Evolutionary conservation across 2,113 vertebrate species (phyloP).

Genomic region (Anolis carolinensis): DNA sequence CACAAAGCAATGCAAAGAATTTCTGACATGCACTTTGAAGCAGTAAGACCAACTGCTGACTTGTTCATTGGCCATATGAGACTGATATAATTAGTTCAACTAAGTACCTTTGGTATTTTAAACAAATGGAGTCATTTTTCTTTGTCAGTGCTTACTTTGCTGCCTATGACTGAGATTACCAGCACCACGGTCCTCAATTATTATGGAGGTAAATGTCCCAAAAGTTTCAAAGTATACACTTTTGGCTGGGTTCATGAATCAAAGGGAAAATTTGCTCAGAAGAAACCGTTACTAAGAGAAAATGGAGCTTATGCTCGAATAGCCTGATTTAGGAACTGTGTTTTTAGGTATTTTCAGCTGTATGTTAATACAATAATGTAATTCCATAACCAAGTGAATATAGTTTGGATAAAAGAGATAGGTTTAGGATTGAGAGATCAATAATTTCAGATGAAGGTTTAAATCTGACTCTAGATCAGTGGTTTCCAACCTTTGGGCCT

Average conservation of each 20-base stretch:
- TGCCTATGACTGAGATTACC: constrained; percentile 27
- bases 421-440: too few species aligned
- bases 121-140: constrained; percentile 18
- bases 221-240: neutral
- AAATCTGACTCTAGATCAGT: too few species aligned
- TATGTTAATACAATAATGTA: neutral
- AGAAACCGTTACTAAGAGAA: neutral
- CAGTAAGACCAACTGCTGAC: constrained; percentile 23
- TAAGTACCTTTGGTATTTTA: constrained; percentile 47
- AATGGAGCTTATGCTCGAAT: neutral
- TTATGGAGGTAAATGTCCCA: neutral
- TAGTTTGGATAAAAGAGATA: too few species aligned
- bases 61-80: constrained; percentile 27
- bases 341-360: neutral
- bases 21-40: neutral
- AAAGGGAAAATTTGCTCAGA: neutral
- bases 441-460: too few species aligned
- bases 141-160: constrained; percentile 7
- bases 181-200: neutral
- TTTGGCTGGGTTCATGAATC: neutral
- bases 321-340: neutral
- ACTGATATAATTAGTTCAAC: constrained; percentile 36
- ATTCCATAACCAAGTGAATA: neutral
- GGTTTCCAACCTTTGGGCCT: too few species aligned
- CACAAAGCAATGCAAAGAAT: constrained; percentile 19